Percentiles rank a stretch among this genome's conserved stretches.
phyloP scores from a whole-genome alignment of 2,113 vertebrate species.

The Xenopus tropicalis region UCB_Xtro_10.0 CM004451.2:23909501-23910000 shows the following conservation, averaged over 20 bases:
- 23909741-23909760: background rate
- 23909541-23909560: slow-evolving; percentile 50
- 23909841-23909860: background rate
- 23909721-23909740: background rate
- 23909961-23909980: too few species aligned
- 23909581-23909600: slow-evolving; percentile 42
- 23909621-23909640: slow-evolving; percentile 30
- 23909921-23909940: too few species aligned
- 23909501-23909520: slow-evolving; percentile 56
- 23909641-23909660: slow-evolving; percentile 9
- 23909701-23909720: slow-evolving; percentile 9
- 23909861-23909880: too few species aligned
- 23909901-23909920: too few species aligned
- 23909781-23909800: background rate
- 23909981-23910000: too few species aligned
- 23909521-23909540: slow-evolving; percentile 55
- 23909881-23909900: too few species aligned
- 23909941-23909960: too few species aligned
- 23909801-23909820: background rate
- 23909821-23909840: background rate
- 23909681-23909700: slow-evolving; percentile 21
- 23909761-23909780: background rate
- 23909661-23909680: slow-evolving; percentile 26
- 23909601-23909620: slow-evolving; percentile 47
- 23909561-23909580: slow-evolving; percentile 56